A percentile compares a stretch with the other conserved stretches of the same genome.
phyloP scores from a whole-genome alignment of 2,888 invertebrate genomes.

The Polyploca ridens region DNA sequence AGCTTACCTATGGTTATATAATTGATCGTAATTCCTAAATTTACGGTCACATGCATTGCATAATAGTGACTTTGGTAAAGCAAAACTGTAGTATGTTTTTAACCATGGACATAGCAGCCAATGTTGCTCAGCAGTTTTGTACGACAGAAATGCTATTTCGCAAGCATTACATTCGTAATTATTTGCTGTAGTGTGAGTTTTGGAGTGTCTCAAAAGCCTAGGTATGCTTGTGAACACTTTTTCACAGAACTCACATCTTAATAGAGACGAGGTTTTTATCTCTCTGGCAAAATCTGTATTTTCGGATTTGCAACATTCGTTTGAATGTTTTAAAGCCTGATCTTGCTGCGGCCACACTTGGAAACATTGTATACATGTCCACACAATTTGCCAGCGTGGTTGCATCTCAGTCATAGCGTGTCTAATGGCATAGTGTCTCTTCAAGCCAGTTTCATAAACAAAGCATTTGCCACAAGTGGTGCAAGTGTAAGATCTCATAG shows the following conservation, averaged over 20 bases:
- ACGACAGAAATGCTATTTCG: constrained; percentile 63
- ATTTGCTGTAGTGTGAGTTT: constrained; percentile 85
- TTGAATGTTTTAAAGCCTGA: constrained; percentile 65
- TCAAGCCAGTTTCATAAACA: constrained; percentile 76
- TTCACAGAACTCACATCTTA: constrained; percentile 80
- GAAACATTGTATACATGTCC: constrained; percentile 79
- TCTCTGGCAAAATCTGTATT: constrained; percentile 61
- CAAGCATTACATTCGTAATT: constrained; percentile 87
- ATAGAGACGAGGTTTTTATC: constrained; percentile 73
- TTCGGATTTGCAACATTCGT: constrained; percentile 61
- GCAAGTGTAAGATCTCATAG: constrained; percentile 67
- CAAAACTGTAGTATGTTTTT: constrained; percentile 67
- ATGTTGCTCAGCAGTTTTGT: constrained; percentile 71
- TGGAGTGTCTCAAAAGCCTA: constrained; percentile 69
- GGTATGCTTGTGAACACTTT: constrained; percentile 78
- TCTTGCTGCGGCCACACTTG: constrained; percentile 78
- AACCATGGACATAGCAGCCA: constrained; percentile 74
- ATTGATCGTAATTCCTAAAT: constrained; percentile 76
- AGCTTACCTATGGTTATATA: constrained; percentile 76
- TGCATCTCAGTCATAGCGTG: constrained; percentile 62
- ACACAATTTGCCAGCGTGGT: constrained; percentile 76
- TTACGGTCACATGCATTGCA: constrained; percentile 79
- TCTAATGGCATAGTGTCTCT: constrained; percentile 68
- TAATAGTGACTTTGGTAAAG: constrained; percentile 70
- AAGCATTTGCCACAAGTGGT: constrained; percentile 77